Base-by-base conservation (phyloP, 2,113 vertebrate genomes). In the Chunga burmeisteri region DNA sequence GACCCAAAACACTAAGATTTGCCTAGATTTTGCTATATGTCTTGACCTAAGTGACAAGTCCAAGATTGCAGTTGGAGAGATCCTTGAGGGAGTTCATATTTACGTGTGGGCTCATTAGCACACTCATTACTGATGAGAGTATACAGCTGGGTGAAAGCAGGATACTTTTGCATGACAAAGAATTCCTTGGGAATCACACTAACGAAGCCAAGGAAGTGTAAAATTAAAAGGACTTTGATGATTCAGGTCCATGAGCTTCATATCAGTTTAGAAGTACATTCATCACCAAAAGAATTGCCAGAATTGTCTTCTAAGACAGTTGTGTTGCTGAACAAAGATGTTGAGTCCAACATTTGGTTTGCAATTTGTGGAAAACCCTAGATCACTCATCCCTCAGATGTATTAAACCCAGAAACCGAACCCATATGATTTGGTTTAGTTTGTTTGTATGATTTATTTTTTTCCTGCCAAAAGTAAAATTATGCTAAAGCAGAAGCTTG, bases 131-230 rank as follows among this genome's bases (percentile, higher is more conserved):
- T 68, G 36, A 49, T 44, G 16, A 32, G 8, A 63, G 2, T n/a
- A 32, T 23, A n/a, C 17, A 79, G 10, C 49, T 16, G 17, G 7
- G 6, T 73, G 66, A 59, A 62, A 82, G 34, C 1, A 2, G 21
- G 13, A 42, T 34, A 38, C 16, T 3, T 38, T 58, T 52, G 22
- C 19, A 15, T 7, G 46, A 46, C 20, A 30, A 77, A 55, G 18
- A 86, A 72, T 44, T 55, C 53, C 49, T 38, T 36, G 34, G 49
- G 19, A 74, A 73, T 83, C 42, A 16, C 0, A 2, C 10, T 90
- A 27, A 32, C 0, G 3, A 52, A 53, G 16, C 19, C 0, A 0
- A 13, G 44, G 49, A 81, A 75, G 30, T 17, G 26, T 53, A 38
- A 53, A 80, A 75, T 50, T 27, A 30, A 59, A 53, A 84, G 23